Evolutionary conservation across 53 echinoderm and acorn worm genomes (phyloP).

Genomic region (Patiria pectinifera): DNA sequence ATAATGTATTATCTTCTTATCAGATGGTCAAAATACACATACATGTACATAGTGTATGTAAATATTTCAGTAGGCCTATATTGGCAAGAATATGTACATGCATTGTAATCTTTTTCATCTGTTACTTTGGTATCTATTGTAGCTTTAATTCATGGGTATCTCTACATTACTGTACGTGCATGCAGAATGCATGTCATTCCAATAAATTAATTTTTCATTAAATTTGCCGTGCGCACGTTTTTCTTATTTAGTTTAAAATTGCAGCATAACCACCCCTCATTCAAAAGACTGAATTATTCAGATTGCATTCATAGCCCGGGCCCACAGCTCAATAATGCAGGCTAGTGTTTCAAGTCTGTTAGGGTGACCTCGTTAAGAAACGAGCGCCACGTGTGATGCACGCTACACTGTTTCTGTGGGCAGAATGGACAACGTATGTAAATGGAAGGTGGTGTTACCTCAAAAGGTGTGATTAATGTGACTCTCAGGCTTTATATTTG

Average conservation of each 20-base stretch:
- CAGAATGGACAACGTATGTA: too few relatives aligned
- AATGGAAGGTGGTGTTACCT: too few relatives aligned
- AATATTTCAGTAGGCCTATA: too few relatives aligned
- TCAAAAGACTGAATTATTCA: constrained; percentile 16
- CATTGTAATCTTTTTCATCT: too few relatives aligned
- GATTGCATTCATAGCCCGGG: not conserved
- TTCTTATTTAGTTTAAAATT: not conserved
- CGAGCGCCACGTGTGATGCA: not conserved
- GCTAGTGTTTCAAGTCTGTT: not conserved
- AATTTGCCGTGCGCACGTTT: not conserved
- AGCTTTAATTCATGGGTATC: not conserved
- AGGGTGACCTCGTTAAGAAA: not conserved
- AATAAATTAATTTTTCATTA: not conserved
- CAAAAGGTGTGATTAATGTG: too few relatives aligned
- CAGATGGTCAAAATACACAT: too few relatives aligned
- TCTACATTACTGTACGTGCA: not conserved
- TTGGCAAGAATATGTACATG: too few relatives aligned
- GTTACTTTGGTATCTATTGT: too few relatives aligned
- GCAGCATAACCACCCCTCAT: not conserved
- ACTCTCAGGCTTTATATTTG: too few relatives aligned
- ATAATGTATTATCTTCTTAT: too few relatives aligned
- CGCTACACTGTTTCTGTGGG: not conserved
- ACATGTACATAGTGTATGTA: too few relatives aligned
- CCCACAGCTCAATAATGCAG: not conserved
- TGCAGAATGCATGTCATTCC: not conserved